These are phyloP conservation scores for Anhinga anhinga DNA, from an alignment of 2,113 vertebrate genomes.

Conservation along the genomic window DNA sequence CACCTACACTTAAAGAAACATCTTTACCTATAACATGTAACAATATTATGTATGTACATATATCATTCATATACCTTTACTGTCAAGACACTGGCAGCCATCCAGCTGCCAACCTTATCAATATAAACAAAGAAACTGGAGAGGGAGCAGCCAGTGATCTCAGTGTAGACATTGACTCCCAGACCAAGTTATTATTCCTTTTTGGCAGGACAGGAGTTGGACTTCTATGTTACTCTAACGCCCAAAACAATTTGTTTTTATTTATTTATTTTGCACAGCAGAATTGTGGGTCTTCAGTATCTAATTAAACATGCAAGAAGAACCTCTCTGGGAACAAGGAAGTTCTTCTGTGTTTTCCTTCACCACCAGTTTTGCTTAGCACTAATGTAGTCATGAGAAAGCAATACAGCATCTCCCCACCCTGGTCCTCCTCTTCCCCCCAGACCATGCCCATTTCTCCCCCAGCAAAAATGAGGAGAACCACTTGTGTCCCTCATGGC, in stretches of 20 bases:
- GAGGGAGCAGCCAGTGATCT: background rate
- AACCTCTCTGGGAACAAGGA: background rate
- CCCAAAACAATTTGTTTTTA: background rate
- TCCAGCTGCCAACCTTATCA: background rate
- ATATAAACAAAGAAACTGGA: background rate
- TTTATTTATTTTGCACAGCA: background rate
- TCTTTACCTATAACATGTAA: background rate
- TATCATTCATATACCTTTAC: background rate
- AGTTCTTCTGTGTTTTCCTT: background rate
- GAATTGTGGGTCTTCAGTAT: background rate
- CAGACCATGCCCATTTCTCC: background rate
- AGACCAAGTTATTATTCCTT: background rate
- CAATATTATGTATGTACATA: background rate
- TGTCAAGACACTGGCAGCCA: background rate
- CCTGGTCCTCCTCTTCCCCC: fast-evolving
- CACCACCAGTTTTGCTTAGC: background rate
- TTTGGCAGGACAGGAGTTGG: background rate
- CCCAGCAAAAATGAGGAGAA: background rate
- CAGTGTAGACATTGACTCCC: fast-evolving
- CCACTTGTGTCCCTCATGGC: fast-evolving
- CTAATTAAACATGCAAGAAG: background rate
- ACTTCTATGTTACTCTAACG: background rate
- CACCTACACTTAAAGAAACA: background rate
- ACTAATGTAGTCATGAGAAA: fast-evolving
- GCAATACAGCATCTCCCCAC: background rate